Conservation (phyloP, 2,113 vertebrate species). For the Prochilodus magdalenae region DNA sequence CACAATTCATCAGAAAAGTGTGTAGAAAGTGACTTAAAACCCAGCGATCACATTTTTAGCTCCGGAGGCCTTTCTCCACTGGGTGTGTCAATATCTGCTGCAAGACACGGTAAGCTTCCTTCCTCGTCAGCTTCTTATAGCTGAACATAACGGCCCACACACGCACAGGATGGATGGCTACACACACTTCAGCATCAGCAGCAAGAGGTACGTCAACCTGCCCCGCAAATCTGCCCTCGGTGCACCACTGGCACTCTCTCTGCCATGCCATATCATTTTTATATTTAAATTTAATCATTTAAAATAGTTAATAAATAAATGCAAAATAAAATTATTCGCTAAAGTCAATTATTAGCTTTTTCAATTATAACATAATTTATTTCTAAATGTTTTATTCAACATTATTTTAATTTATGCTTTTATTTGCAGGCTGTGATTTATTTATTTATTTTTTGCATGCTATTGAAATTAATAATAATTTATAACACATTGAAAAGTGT, state of each 20-base stretch:
- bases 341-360: not conserved
- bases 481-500: too few relatives aligned
- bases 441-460: not conserved
- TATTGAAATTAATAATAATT: too few relatives aligned
- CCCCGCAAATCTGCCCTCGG: not conserved
- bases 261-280: not conserved
- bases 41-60: not conserved
- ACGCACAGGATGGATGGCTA: slow-evolving; percentile 42
- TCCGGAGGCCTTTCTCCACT: slow-evolving; percentile 36
- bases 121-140: slow-evolving; percentile 32
- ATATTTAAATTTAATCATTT: not conserved
- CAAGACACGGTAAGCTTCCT: slow-evolving; percentile 41
- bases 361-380: not conserved
- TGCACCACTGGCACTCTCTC: too few relatives aligned
- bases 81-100: slow-evolving; percentile 51
- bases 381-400: not conserved
- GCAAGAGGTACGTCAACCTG: slow-evolving; percentile 34
- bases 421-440: not conserved
- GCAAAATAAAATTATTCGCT: not conserved
- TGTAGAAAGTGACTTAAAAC: slow-evolving; percentile 32
- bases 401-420: not conserved
- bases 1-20: slow-evolving; percentile 16
- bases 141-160: not conserved
- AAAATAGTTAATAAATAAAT: not conserved
- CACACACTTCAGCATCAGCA: slow-evolving; percentile 45